Percentiles rank a stretch among this genome's conserved stretches.
Evolutionary conservation across 1,140 invertebrate species (phyloP).

Genomic region (Venustaconcha ellipsiformis): DNA sequence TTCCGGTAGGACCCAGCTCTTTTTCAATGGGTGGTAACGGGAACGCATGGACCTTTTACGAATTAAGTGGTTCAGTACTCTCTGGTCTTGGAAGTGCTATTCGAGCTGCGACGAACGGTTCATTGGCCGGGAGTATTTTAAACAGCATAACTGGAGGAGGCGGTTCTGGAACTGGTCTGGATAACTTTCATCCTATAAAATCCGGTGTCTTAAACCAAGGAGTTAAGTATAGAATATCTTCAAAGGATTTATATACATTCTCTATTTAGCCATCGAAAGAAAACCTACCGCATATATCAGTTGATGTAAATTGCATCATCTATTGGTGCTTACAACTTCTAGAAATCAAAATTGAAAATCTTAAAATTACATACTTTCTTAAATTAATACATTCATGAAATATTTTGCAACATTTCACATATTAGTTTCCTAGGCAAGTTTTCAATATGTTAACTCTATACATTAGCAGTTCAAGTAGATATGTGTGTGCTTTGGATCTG

Average conservation of each 20-base stretch:
- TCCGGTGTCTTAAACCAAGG: constrained; percentile 20
- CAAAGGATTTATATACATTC: too few relatives aligned
- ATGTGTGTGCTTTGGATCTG: too few relatives aligned
- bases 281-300: too few relatives aligned
- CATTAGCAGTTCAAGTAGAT: too few relatives aligned
- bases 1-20: not conserved
- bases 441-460: too few relatives aligned
- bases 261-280: too few relatives aligned
- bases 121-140: not conserved
- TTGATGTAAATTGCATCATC: not conserved
- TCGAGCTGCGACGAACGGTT: not conserved
- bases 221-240: not conserved
- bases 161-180: constrained; percentile 11
- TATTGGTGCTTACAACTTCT: not conserved
- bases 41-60: constrained; percentile 17
- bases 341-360: not conserved
- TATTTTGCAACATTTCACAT: too few relatives aligned
- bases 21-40: constrained; percentile 19
- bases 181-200: constrained; percentile 18
- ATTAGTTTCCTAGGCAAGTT: too few relatives aligned
- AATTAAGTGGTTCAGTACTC: not conserved
- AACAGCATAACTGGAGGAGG: not conserved
- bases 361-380: not conserved
- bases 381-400: not conserved
- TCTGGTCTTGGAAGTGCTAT: constrained; percentile 6